Base-by-base conservation (phyloP, 23 tunicate genomes). In the Trididemnum clinides region DNA sequence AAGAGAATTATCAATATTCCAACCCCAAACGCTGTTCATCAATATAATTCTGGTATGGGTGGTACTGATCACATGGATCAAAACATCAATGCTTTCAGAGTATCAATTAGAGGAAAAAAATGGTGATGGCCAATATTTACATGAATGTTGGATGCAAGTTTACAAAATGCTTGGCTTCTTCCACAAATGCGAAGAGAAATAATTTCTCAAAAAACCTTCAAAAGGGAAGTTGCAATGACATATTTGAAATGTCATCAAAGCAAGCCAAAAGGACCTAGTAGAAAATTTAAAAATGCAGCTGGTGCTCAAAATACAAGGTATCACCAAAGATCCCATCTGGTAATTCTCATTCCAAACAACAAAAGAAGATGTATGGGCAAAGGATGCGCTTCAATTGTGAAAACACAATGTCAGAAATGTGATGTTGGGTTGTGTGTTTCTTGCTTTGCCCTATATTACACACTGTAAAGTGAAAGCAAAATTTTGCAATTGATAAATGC, bases 11-110 rank as follows among this genome's bases (percentile, higher is more conserved):
- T 59, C 6, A 18, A 59, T 12, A 59, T 59, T 59, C 27, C 69
- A 59, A 59, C 69, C 26, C 69, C 27, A 21, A 59, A 59, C 21
- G 27, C 69, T 4, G 69, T 59, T 4, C 22, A 59, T 4, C 69
- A 59, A 59, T 59, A 59, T 21, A 59, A 59, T 21, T 19, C 4
- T 15, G 27, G 27, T 21, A 59, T 59, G 69, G 69, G 69, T 12
- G 69, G 69, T 21, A 59, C 69, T 4, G 69, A 59, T 21, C 69
- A 26, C 69, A 59, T 59, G 69, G 69, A 59, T 21, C 69, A 59
- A 59, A 21, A 12, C 21, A 15, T 59, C 23, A 59, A 59, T 21
- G 69, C 69, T 19, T 15, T 15, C 23, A 59, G 69, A 59, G 27
- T 21, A 59, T 59, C 22, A n/a, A n/a, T n/a, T n/a, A 22, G 69